Evolutionary conservation across 1,140 invertebrate species (phyloP).

Genomic region (Elysia chlorotica): DNA sequence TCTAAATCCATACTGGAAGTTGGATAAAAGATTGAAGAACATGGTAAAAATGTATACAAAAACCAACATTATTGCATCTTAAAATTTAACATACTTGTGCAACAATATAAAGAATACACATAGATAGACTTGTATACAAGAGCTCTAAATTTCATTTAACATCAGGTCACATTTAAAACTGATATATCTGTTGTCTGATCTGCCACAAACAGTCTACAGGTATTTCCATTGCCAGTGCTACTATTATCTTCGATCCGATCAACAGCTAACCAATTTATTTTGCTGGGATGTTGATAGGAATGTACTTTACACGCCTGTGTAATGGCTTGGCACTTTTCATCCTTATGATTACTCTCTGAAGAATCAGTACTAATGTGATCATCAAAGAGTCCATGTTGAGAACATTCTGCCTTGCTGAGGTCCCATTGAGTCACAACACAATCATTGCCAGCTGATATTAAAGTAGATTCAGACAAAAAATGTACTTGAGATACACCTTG

Average conservation of each 20-base stretch:
- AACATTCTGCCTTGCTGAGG: conserved; percentile 35
- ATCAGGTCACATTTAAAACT: conserved; percentile 26
- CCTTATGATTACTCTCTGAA: conserved; percentile 19
- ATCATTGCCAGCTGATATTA: conserved; percentile 56
- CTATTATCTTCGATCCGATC: conserved; percentile 26
- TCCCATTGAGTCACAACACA: conserved; percentile 48
- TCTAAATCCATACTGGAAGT: too few relatives aligned
- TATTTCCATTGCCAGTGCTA: too few relatives aligned
- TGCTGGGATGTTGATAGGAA: conserved; percentile 37
- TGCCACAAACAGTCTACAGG: conserved; percentile 39
- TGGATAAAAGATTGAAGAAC: too few relatives aligned
- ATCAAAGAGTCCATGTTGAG: conserved; percentile 18
- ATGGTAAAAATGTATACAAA: too few relatives aligned
- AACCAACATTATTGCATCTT: too few relatives aligned
- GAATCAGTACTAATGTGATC: conserved; percentile 13
- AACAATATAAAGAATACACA: too few relatives aligned
- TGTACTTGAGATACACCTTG: conserved; percentile 54
- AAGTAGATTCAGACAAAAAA: conserved; percentile 36
- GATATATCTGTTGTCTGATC: conserved; percentile 46
- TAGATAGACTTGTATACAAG: too few relatives aligned
- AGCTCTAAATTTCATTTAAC: too few relatives aligned
- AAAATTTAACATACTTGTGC: too few relatives aligned
- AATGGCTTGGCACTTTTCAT: conserved; percentile 25
- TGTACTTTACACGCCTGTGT: conserved; percentile 37
- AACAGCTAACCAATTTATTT: conserved; percentile 55